Conservation (phyloP, 2,888 invertebrate genomes). For the Spodoptera exigua region DNA sequence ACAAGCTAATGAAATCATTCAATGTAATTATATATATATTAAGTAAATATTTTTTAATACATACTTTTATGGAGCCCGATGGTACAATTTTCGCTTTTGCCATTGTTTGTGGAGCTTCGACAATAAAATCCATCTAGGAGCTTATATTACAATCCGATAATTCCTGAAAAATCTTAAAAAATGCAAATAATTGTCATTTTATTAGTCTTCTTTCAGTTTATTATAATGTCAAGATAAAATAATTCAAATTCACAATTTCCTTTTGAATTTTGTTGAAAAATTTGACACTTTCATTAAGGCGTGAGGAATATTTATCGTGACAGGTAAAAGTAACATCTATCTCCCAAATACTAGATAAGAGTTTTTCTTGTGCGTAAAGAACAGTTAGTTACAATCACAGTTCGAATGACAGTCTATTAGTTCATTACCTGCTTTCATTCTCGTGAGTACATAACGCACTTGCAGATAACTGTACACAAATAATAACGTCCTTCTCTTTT, state of each 20-base stretch:
- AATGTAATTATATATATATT: too few species aligned
- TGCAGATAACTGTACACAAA: too few species aligned
- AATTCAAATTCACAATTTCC: slow-evolving; percentile 49
- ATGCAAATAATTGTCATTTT: slow-evolving; percentile 31
- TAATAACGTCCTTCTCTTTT: too few species aligned
- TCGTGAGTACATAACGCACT: too few species aligned
- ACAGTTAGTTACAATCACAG: too few species aligned
- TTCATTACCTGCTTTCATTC: too few species aligned
- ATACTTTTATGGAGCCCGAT: slow-evolving; percentile 70
- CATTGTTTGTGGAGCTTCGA: slow-evolving; percentile 70
- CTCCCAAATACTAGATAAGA: too few species aligned
- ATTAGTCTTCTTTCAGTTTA: slow-evolving; percentile 37
- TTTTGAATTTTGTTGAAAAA: slow-evolving; percentile 53
- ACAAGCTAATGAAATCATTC: neutral
- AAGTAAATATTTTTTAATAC: slow-evolving; percentile 25
- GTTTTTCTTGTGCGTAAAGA: too few species aligned
- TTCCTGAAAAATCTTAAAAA: slow-evolving; percentile 41
- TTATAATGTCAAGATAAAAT: slow-evolving; percentile 41
- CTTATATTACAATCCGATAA: slow-evolving; percentile 17
- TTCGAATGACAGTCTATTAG: too few species aligned
- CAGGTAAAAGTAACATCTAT: too few species aligned
- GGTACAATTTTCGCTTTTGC: slow-evolving; percentile 69
- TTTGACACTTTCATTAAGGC: too few species aligned
- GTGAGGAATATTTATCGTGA: too few species aligned
- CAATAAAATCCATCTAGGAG: slow-evolving; percentile 68